Conservation (phyloP, 2,888 invertebrate species). For the Catocala fraxini region DNA sequence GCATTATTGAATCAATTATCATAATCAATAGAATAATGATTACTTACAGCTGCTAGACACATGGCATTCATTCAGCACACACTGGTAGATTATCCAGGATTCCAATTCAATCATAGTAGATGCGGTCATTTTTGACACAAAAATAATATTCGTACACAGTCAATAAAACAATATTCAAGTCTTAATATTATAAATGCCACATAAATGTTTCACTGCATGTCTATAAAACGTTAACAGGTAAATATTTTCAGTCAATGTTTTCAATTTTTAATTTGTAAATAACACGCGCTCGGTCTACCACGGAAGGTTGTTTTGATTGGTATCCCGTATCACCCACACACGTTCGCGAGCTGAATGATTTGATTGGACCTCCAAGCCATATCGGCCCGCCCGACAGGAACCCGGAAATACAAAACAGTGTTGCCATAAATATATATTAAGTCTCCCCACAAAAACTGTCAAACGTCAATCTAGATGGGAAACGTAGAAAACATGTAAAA, state of each 20-base stretch:
- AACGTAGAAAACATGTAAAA: too few relatives aligned
- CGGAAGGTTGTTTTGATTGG: conserved; percentile 67
- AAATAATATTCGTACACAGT: conserved; percentile 57
- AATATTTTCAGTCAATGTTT: conserved; percentile 67
- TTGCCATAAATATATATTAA: conserved; percentile 45
- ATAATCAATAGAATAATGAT: conserved; percentile 23
- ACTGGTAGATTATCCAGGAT: conserved; percentile 91
- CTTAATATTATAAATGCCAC: conserved; percentile 49
- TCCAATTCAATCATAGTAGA: conserved; percentile 90
- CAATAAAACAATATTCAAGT: conserved; percentile 56
- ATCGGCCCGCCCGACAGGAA: conserved; percentile 62
- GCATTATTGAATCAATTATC: conserved; percentile 30
- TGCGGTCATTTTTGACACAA: conserved; percentile 79
- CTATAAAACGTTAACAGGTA: conserved; percentile 45
- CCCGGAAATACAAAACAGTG: conserved; percentile 57
- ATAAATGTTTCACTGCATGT: conserved; percentile 55
- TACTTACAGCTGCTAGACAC: conserved; percentile 90
- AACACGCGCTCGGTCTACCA: conserved; percentile 62
- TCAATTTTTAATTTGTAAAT: conserved; percentile 60
- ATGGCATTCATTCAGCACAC: conserved; percentile 90
- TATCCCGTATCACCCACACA: conserved; percentile 72
- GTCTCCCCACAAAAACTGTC: conserved; percentile 23
- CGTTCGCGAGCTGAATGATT: conserved; percentile 69
- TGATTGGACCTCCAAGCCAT: conserved; percentile 65
- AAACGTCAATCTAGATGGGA: conserved; percentile 10